These are phyloP conservation scores for Gopherus evgoodei DNA, from an alignment of 2,113 vertebrate genomes.

Conservation along the genomic window DNA sequence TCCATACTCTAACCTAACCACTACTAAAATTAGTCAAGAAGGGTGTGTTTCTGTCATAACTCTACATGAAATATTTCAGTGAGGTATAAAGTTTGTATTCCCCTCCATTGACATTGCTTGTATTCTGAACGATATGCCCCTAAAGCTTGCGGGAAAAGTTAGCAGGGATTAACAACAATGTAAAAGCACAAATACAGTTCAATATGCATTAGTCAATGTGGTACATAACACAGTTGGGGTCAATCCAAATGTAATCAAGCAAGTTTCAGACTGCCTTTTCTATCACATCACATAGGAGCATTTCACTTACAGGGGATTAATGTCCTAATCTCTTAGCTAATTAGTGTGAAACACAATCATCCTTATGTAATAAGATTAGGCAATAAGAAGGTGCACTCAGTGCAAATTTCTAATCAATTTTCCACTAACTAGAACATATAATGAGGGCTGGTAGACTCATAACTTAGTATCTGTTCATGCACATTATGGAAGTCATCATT, in stretches of 20 bases:
- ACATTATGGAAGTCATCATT: neutral
- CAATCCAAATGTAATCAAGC: conserved; percentile 19
- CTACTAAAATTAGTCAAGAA: neutral
- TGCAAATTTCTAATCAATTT: conserved; percentile 47
- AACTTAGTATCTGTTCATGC: neutral
- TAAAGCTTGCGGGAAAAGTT: neutral
- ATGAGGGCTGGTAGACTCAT: neutral
- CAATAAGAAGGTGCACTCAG: conserved; percentile 56
- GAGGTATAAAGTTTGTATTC: neutral
- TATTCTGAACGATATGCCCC: neutral
- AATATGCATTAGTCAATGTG: neutral
- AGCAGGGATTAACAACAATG: neutral
- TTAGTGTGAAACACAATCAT: conserved; percentile 68
- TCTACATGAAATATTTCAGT: neutral
- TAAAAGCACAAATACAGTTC: neutral
- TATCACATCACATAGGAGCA: conserved; percentile 44
- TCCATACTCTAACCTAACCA: neutral
- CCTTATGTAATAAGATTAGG: conserved; percentile 69
- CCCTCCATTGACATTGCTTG: neutral
- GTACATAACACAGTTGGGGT: rapidly evolving
- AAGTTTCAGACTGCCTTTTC: conserved; percentile 13
- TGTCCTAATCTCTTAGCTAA: conserved; percentile 72
- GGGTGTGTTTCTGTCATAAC: neutral
- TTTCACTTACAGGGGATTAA: conserved; percentile 67
- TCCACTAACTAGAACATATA: neutral